Percentiles rank a stretch among this genome's conserved stretches.
Conservation (phyloP, 2,797 vertebrate species). For the Darevskia nairensis region DNA sequence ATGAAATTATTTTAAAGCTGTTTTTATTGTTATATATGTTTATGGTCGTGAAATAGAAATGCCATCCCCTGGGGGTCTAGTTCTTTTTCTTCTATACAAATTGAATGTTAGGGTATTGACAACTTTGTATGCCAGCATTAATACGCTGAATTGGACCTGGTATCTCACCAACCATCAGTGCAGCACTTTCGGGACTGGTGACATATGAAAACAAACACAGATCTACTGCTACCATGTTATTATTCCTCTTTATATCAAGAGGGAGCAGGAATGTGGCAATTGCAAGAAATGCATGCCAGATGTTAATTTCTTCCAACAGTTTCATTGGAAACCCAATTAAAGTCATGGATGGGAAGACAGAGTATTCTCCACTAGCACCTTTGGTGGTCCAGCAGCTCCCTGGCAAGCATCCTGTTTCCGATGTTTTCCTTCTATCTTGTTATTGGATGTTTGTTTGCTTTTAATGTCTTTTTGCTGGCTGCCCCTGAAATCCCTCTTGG, state of each 20-base stretch:
- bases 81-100: too few relatives aligned
- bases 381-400: not conserved
- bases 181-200: too few relatives aligned
- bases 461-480: not conserved
- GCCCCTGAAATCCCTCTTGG: not conserved
- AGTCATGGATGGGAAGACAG: not conserved
- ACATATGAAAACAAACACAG: not conserved
- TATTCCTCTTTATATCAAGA: not conserved
- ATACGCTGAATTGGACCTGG: too few relatives aligned
- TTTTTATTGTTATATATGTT: too few relatives aligned
- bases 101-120: too few relatives aligned
- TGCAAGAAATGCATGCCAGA: not conserved
- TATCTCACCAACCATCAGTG: too few relatives aligned
- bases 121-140: too few relatives aligned
- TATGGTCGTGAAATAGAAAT: too few relatives aligned
- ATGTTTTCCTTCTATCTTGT: not conserved
- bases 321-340: not conserved
- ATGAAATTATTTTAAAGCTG: too few relatives aligned
- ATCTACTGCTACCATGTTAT: too few relatives aligned
- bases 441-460: constrained; percentile 1
- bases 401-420: not conserved
- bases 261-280: not conserved
- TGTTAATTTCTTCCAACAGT: not conserved
- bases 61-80: too few relatives aligned
- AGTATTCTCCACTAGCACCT: not conserved